A percentile compares a stretch with the other conserved stretches of the same genome.
Evolutionary conservation across 2,113 vertebrate species (phyloP).

Genomic region (Peromyscus californicus): DNA sequence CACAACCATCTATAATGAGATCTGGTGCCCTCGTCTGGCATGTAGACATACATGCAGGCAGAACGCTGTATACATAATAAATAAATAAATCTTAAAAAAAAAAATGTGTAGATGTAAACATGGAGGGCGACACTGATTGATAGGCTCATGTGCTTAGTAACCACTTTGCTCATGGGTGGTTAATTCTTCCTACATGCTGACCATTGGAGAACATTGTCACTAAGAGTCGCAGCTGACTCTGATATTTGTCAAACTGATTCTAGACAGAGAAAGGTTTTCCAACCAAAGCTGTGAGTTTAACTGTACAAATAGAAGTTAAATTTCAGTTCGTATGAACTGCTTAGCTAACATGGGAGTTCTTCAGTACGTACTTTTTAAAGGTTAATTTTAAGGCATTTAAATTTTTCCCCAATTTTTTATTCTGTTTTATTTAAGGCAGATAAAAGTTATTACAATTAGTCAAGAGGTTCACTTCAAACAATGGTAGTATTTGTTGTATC

Average conservation of each 20-base stretch:
- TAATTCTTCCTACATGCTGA: not conserved
- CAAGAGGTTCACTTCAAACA: slow-evolving; percentile 47
- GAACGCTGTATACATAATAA: too few species aligned
- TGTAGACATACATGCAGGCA: too few species aligned
- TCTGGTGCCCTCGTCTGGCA: too few species aligned
- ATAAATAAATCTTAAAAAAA: too few species aligned
- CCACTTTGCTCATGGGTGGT: not conserved
- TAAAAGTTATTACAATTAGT: slow-evolving; percentile 52
- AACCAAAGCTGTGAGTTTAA: slow-evolving; percentile 37
- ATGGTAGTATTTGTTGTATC: slow-evolving; percentile 68
- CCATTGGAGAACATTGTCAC: not conserved
- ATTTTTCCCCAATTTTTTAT: slow-evolving; percentile 4
- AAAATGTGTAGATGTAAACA: not conserved
- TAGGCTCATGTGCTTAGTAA: not conserved
- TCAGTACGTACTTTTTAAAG: slow-evolving; percentile 37
- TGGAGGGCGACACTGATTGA: not conserved
- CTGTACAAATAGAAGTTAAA: slow-evolving; percentile 56
- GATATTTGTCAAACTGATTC: not conserved
- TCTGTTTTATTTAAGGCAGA: slow-evolving; percentile 67
- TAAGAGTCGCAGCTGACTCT: not conserved
- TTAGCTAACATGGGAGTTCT: slow-evolving; percentile 51
- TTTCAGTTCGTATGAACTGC: slow-evolving; percentile 33
- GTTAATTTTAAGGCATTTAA: slow-evolving; percentile 48
- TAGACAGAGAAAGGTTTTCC: slow-evolving; percentile 45
- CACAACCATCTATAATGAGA: too few species aligned